Percentiles rank a stretch among this genome's conserved stretches.
These are phyloP conservation scores for Sarcophaga variegata DNA, from an alignment of 2,888 invertebrate genomes.

Conservation along the genomic window DNA sequence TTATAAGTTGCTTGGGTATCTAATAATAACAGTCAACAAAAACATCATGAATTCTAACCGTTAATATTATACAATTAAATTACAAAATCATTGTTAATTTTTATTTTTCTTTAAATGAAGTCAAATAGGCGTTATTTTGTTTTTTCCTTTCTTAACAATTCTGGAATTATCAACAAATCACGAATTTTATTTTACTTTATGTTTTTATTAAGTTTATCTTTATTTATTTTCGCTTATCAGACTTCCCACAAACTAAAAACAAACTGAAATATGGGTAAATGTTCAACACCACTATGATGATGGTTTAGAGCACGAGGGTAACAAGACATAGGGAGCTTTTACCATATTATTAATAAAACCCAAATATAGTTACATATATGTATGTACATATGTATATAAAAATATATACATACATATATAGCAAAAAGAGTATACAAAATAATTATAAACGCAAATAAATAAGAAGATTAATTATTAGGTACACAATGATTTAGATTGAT, in stretches of 20 bases:
- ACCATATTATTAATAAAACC: neutral
- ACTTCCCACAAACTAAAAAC: constrained; percentile 25
- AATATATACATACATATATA: neutral
- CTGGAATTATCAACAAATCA: constrained; percentile 21
- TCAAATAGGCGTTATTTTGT: neutral
- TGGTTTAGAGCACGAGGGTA: neutral
- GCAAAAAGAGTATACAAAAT: neutral
- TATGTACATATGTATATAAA: too few species aligned
- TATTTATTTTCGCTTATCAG: constrained; percentile 43
- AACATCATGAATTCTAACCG: neutral
- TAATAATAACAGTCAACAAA: neutral
- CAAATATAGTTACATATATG: neutral
- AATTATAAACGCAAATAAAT: constrained; percentile 23
- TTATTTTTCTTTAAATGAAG: neutral
- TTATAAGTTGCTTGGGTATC: neutral
- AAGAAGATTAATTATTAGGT: constrained; percentile 19
- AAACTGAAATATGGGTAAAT: too few species aligned
- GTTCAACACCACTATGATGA: too few species aligned
- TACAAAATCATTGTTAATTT: constrained; percentile 15
- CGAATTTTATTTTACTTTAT: constrained; percentile 25
- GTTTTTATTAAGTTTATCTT: constrained; percentile 22
- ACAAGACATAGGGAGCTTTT: neutral
- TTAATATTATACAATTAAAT: neutral
- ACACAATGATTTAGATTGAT: neutral
- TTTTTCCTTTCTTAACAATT: constrained; percentile 7